A percentile compares a stretch with the other conserved stretches of the same genome.
These are phyloP conservation scores for Eurypyga helias DNA, from an alignment of 2,113 vertebrate species.

Conservation along the genomic window DNA sequence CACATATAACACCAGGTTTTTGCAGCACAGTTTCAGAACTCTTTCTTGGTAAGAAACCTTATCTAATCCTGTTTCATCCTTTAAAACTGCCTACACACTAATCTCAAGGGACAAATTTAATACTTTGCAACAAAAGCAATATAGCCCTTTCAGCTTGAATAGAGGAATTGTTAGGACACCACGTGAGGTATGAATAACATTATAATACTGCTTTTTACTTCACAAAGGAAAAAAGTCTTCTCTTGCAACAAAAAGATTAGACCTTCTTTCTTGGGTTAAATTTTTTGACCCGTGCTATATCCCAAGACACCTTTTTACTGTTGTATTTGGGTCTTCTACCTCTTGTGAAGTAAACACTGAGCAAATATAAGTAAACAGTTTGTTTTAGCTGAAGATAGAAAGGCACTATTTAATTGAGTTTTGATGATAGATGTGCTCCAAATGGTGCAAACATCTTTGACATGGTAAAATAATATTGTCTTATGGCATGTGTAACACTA, in stretches of 20 bases:
- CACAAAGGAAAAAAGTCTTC: conserved; percentile 73
- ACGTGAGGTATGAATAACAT: conserved; percentile 83
- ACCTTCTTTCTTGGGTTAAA: conserved; percentile 81
- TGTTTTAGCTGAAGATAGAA: conserved; percentile 85
- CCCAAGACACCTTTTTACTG: conserved; percentile 80
- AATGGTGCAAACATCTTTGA: conserved; percentile 79
- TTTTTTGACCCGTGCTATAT: conserved; percentile 83
- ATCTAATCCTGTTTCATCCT: conserved; percentile 85
- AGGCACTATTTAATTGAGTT: conserved; percentile 83
- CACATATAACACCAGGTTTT: conserved; percentile 64
- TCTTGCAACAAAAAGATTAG: conserved; percentile 76
- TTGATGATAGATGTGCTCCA: conserved; percentile 86
- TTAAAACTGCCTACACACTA: conserved; percentile 81
- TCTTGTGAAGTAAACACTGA: conserved; percentile 85
- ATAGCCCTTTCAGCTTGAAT: conserved; percentile 84
- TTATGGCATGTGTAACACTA: conserved; percentile 68
- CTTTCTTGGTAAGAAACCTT: conserved; percentile 79
- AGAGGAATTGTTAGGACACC: conserved; percentile 81
- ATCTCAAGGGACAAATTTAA: conserved; percentile 89
- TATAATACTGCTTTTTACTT: conserved; percentile 82
- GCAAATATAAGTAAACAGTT: conserved; percentile 86
- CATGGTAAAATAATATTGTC: conserved; percentile 78
- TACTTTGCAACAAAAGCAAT: conserved; percentile 87
- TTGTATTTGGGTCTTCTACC: conserved; percentile 81
- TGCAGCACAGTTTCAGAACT: conserved; percentile 73